A percentile compares a stretch with the other conserved stretches of the same genome.
phyloP scores from a whole-genome alignment of 2,888 invertebrate genomes.

The Graphium colonna region DNA sequence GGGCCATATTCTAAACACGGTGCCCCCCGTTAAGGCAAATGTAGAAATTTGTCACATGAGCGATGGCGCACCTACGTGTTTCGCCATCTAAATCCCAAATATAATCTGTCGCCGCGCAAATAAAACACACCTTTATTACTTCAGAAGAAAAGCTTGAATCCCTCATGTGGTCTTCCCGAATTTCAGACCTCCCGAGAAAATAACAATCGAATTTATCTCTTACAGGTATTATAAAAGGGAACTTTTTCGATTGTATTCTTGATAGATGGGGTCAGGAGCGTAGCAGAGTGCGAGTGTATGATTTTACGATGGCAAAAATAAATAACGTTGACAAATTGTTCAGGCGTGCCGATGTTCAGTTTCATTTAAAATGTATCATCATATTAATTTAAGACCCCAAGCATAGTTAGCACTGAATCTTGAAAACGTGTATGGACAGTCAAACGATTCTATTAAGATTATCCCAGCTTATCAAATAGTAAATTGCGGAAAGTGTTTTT shows the following conservation, averaged over 20 bases:
- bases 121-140: slow-evolving; percentile 80
- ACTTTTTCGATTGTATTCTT: slow-evolving; percentile 54
- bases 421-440: slow-evolving; percentile 48
- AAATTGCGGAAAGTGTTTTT: too few relatives aligned
- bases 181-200: slow-evolving; percentile 58
- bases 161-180: slow-evolving; percentile 58
- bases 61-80: slow-evolving; percentile 80
- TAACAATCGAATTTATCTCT: slow-evolving; percentile 73
- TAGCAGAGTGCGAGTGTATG: slow-evolving; percentile 65
- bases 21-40: slow-evolving; percentile 76
- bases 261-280: slow-evolving; percentile 43
- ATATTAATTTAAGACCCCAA: slow-evolving; percentile 69
- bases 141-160: slow-evolving; percentile 75
- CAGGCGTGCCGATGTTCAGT: slow-evolving; percentile 76
- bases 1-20: slow-evolving; percentile 79
- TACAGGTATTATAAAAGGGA: slow-evolving; percentile 65
- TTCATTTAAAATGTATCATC: slow-evolving; percentile 76
- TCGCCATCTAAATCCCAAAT: slow-evolving; percentile 74
- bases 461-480: too few relatives aligned
- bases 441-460: slow-evolving; percentile 74
- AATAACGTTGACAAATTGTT: slow-evolving; percentile 80
- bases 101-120: slow-evolving; percentile 70
- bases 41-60: slow-evolving; percentile 81
- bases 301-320: slow-evolving; percentile 76
- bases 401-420: slow-evolving; percentile 31